A percentile compares a stretch with the other conserved stretches of the same genome.
phyloP scores from a whole-genome alignment of 35 echinoderm and acorn worm genomes.

The Stichopus chloronotus region DNA sequence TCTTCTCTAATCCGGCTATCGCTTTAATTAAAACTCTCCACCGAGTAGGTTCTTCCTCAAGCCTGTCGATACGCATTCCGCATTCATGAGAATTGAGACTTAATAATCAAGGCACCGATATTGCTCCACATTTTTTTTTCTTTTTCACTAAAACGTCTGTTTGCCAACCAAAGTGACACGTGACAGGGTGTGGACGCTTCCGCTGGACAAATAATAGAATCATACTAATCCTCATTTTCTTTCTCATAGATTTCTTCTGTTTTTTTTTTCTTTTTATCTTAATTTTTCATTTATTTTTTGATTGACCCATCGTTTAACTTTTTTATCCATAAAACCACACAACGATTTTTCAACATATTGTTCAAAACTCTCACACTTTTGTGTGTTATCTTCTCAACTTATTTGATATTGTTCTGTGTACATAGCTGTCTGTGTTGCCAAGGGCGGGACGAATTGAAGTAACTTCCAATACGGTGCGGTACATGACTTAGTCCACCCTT shows the following conservation, averaged over 20 bases:
- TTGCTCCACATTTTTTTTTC: too few relatives aligned
- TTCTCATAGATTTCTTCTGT: neutral
- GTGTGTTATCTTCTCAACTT: too few relatives aligned
- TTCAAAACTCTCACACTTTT: too few relatives aligned
- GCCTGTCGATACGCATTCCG: too few relatives aligned
- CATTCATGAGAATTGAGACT: too few relatives aligned
- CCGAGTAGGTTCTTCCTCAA: too few relatives aligned
- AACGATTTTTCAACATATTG: too few relatives aligned
- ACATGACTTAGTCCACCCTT: conserved; percentile 13
- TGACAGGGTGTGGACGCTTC: neutral
- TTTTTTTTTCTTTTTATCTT: neutral
- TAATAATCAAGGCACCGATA: too few relatives aligned
- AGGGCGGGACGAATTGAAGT: conserved; percentile 24
- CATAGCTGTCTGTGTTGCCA: conserved; percentile 41
- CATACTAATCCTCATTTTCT: neutral
- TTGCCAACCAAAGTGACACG: neutral
- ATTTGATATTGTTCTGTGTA: conserved; percentile 5
- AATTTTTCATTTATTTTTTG: neutral
- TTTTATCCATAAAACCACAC: neutral
- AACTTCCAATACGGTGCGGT: neutral
- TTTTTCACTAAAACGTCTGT: too few relatives aligned
- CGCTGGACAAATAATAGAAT: conserved; percentile 5
- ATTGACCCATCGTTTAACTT: conserved; percentile 1
- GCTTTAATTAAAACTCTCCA: too few relatives aligned
- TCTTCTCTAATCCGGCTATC: too few relatives aligned